Conservation (phyloP, 2,888 invertebrate genomes). For the Entomobrya multifasciata region DNA sequence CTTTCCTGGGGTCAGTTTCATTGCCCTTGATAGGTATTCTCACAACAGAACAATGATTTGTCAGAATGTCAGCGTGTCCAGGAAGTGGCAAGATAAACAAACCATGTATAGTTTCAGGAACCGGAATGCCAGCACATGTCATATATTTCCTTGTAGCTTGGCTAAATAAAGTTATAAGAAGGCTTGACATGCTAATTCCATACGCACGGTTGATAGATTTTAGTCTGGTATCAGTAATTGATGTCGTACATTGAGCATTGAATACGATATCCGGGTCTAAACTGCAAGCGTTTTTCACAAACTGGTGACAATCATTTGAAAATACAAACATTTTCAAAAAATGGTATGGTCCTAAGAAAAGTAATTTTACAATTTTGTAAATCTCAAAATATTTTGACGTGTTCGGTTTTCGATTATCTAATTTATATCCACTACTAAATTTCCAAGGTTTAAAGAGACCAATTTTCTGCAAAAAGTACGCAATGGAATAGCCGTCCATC, state of each 20-base stretch:
- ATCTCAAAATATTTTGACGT: background rate
- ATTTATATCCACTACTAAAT: background rate
- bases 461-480: background rate
- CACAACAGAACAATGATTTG: background rate
- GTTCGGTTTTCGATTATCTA: background rate
- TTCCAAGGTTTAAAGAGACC: background rate
- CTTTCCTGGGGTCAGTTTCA: background rate
- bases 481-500: slow-evolving; percentile 14
- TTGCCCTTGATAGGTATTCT: background rate
- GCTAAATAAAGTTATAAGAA: background rate
- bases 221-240: background rate
- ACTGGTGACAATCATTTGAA: background rate
- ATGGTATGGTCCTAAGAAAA: slow-evolving; percentile 12
- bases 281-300: background rate
- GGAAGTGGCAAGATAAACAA: background rate
- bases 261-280: too few species aligned
- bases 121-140: background rate
- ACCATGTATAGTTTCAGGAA: background rate
- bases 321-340: background rate
- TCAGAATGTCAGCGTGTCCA: background rate
- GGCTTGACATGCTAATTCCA: background rate
- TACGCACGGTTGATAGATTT: background rate
- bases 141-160: background rate
- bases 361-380: background rate
- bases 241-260: too few species aligned